Conservation (phyloP, 2,797 vertebrate genomes). For the Manis javanica region DNA sequence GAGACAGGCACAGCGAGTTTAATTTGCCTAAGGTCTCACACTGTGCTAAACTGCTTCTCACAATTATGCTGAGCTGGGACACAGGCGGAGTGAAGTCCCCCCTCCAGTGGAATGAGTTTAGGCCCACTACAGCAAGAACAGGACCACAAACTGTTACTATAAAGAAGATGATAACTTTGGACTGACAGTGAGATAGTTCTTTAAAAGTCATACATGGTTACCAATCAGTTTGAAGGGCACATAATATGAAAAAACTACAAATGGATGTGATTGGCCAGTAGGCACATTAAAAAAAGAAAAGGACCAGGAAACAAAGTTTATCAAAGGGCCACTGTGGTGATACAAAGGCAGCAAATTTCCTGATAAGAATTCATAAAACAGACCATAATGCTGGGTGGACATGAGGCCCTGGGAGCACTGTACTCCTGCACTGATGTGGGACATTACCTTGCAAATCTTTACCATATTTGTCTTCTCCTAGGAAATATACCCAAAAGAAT, state of each 20-base stretch:
- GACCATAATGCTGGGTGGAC: not conserved
- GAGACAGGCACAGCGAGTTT: not conserved
- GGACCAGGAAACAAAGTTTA: not conserved
- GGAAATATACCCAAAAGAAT: constrained; percentile 1
- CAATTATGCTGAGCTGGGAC: not conserved
- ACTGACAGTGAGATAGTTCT: not conserved
- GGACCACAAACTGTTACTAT: not conserved
- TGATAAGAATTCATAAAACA: not conserved
- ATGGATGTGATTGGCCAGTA: constrained; percentile 11
- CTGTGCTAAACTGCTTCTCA: not conserved
- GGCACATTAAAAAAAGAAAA: constrained; percentile 40
- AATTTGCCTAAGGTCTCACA: not conserved
- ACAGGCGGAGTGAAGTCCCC: not conserved
- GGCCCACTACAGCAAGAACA: not conserved
- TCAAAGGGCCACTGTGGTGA: not conserved
- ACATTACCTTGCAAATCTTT: not conserved
- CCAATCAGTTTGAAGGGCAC: not conserved
- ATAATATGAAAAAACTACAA: constrained; percentile 32
- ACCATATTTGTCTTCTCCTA: not conserved
- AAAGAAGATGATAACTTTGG: not conserved
- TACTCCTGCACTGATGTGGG: too few relatives aligned
- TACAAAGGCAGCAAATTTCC: not conserved
- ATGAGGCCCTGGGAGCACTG: not conserved
- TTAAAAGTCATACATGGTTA: constrained; percentile 2
- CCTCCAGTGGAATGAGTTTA: constrained; percentile 10